Evolutionary conservation across 2,797 vertebrate genomes (phyloP), one percentile per base, ranked within the genome.

Genomic region (Phataginus tetradactyla): DNA sequence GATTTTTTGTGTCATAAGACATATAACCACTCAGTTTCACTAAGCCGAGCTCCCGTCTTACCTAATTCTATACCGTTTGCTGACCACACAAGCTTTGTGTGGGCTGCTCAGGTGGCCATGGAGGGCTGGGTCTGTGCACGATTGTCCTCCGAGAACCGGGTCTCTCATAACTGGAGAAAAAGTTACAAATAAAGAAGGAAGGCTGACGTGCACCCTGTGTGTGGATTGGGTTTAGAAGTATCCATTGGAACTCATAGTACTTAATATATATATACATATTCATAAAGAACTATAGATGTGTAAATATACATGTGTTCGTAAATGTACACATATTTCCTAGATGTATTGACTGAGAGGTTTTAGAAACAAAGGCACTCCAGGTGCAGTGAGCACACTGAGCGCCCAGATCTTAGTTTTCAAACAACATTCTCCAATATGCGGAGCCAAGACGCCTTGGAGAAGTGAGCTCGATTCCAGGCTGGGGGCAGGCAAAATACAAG

Each of bases 201-300:
- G 57, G 49, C 23, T 37, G 27, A 25, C 0, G 4, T 6, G 11
- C 64, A 8, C 39, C 23, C 14, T 53, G 0, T 3, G 21, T 23
- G 0, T 37, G 69, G 21, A 45, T 1, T 39, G 3, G 21, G 71
- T 92, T 64, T 71, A 57, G 37, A 78, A 29, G 14, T 29, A 4
- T 34, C 68, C 7, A 4, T 21, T 39, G 63, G 45, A 68, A 49
- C 27, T 49, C 3, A 4, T 32, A 39, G 45, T 49, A 69, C 29
- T 63, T 63, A 37, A 37, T 42, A 64, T 34, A 51, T n/a, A 39
- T 7, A 7, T 39, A 39, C 42, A 3, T 0, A 25, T 7, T 49
- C 12, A 68, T 9, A 34, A 25, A 53, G 25, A 75, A 17, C 27
- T 23, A 42, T 7, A 69, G 23, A 12, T 9, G 2, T 63, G 32